These are phyloP conservation scores for Cassiopea xamachana DNA, from an alignment of 30 jellyfish, hydroid and myxozoan genomes.

Conservation along the genomic window DNA sequence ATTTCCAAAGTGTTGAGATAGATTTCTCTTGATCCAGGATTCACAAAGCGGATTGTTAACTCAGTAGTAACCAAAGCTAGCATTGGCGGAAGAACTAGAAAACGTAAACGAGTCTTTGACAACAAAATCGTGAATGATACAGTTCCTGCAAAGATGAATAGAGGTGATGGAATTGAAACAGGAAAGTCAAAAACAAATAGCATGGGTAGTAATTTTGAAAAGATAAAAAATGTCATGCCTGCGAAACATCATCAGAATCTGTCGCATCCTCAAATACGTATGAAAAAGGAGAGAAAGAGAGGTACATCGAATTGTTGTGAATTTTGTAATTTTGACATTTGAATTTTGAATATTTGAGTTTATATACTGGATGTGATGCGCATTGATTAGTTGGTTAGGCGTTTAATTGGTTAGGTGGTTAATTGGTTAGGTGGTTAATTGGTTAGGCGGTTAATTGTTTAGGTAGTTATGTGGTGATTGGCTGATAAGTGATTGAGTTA, in stretches of 20 bases:
- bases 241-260: slow-evolving; percentile 50
- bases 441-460: neutral
- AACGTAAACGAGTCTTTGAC: slow-evolving; percentile 49
- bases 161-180: neutral
- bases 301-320: neutral
- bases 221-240: slow-evolving; percentile 38
- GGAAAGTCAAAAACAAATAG: neutral
- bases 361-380: too few relatives aligned
- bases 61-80: slow-evolving; percentile 49
- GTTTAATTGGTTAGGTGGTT: neutral
- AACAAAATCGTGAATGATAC: slow-evolving; percentile 44
- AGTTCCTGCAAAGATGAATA: slow-evolving; percentile 19
- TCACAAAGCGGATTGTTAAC: slow-evolving; percentile 1
- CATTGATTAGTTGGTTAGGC: too few relatives aligned
- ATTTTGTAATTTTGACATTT: neutral
- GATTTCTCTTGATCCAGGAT: neutral
- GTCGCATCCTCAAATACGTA: neutral
- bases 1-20: neutral
- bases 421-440: too few relatives aligned
- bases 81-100: slow-evolving; percentile 57
- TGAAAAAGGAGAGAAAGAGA: neutral
- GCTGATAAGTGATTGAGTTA: neutral
- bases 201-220: neutral
- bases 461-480: neutral
- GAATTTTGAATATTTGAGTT: too few relatives aligned